Base-by-base conservation (phyloP, 2,888 invertebrate species). In the Cosmia trapezina region DNA sequence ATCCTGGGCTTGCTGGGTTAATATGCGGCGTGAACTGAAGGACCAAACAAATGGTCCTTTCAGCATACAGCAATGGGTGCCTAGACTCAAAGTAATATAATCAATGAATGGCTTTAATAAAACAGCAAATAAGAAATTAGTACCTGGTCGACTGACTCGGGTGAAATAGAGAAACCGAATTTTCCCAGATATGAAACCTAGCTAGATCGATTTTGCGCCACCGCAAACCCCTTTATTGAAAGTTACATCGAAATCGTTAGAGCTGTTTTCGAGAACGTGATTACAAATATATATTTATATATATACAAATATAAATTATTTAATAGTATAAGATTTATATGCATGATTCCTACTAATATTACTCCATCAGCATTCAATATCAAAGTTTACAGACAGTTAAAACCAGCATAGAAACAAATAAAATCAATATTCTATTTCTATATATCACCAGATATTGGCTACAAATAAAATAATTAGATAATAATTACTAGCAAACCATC, bases 381-480 rank as follows among this genome's bases (percentile, higher is more conserved):
- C 43, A 43, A 47, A 49, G 9, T 49, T 37, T 1, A 41, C 8
- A 51, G 14, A 45, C 33, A 4, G 1, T n/a, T 33, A 12, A 37
- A 73, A 49, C 17, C 17, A 53, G 43, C 28, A 41, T 6, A 22
- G 1, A 37, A 28, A 56, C 28, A 28, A 59, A 41, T 19, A 49
- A 59, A 51, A 45, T 5, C 51, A 53, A 81, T 53, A 61, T 28
- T 28, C 22, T 22, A 59, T 61, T 65, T 65, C 17, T 33, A 22
- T 6, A 59, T 8, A 33, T 41, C 19, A 17, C 37, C 14, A 17
- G 19, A 8, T 1, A 33, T 43, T 17, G 28, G 28, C n/a, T 17
- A 22, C 65, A 66, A 66, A 84, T 74, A 60, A 83, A 83, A 66
- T 80, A 70, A 84, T 70, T 67, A 59, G 62, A 67, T 57, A 60